Base-by-base conservation (phyloP, 2,888 invertebrate species). In the Andrena minutula region DNA sequence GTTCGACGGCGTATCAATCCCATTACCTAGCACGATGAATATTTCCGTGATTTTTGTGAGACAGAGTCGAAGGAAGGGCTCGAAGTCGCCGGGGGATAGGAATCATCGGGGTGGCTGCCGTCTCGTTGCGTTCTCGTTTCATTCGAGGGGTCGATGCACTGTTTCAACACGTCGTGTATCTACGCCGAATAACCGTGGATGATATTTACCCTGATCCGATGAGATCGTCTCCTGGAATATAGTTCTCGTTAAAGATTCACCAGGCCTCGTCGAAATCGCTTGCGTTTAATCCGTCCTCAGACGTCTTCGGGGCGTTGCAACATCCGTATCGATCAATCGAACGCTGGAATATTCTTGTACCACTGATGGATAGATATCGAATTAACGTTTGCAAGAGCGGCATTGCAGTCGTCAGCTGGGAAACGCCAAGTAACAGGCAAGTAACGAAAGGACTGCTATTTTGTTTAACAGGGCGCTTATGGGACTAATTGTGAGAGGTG, bases 171-270 rank as follows among this genome's bases (percentile, higher is more conserved):
- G 20, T 61, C 70, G 56, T 12, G 56, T 6, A 35, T 26, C 35
- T 10, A 3, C 5, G 30, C 49, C 56, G 53, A 41, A 60, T 69
- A 74, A 71, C 58, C 74, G 53, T 49, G 53, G 51, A 58, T 61
- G 60, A 73, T 85, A 85, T 85, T 79, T 85, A 76, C 72, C 32
- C 28, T 58, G 82, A 65, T 47, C 41, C 58, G 49, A 23, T 26
- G 32, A 65, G 63, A 64, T 64, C 66, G 70, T 65, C 32, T 35
- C 28, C 47, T 28, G 32, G 41, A 79, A 83, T 74, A 64, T 51
- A 79, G 53, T 73, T 61, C 71, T 30, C 68, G 71, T 65, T 79
- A 83, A 86, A 83, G 70, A 76, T 86, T 86, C 79, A 79, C 68
- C 28, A 12, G 53, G 7, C n/a, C 51, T 20, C 30, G n/a, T 64